Base-by-base conservation (phyloP, 1,140 invertebrate species). In the Drosophila leontia region DNA sequence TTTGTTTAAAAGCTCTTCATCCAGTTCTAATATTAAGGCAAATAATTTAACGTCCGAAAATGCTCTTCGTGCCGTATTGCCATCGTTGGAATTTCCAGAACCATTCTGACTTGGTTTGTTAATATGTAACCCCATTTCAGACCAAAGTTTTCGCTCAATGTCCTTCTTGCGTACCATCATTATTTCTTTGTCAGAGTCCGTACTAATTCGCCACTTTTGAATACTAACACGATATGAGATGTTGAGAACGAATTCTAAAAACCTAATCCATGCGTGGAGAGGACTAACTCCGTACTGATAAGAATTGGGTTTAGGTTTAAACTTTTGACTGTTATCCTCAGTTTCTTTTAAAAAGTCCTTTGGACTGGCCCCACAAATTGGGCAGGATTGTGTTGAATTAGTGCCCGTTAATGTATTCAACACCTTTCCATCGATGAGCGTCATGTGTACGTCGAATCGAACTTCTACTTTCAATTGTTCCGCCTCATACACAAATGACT, bases 61-160 rank as follows among this genome's bases (percentile, higher is more conserved):
- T 35, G 34, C 19, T 48, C 45, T 58, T 67, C 45, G 35, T n/a
- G 63, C 55, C 34, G 55, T 58, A 58, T 64, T 59, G 34, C 45
- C 26, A 50, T 67, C 45, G 17, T 67, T 67, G 34, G 55, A 60
- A 44, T 68, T 68, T 53, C 47, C 45, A 61, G 56, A 50, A 35
- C 75, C 58, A 41, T 78, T 78, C 45, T 48, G 26, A 13, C 63
- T 68, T 64, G 72, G 59, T 60, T 75, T 62, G 51, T 75, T 55
- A 19, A 69, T 56, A 37, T 74, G 47, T 23, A 60, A 42, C 7
- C 56, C 56, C 50, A 77, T 65, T 55, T 71, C 37, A 12, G 44
- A 11, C 56, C 53, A 63, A 32, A 69, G 42, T 4, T 58, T 58
- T 44, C 39, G 19, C n/a, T 68, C 53, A 35, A 74, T 71, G 47